phyloP scores from a whole-genome alignment of 2,113 vertebrate genomes.

The Caracal caracal region DNA sequence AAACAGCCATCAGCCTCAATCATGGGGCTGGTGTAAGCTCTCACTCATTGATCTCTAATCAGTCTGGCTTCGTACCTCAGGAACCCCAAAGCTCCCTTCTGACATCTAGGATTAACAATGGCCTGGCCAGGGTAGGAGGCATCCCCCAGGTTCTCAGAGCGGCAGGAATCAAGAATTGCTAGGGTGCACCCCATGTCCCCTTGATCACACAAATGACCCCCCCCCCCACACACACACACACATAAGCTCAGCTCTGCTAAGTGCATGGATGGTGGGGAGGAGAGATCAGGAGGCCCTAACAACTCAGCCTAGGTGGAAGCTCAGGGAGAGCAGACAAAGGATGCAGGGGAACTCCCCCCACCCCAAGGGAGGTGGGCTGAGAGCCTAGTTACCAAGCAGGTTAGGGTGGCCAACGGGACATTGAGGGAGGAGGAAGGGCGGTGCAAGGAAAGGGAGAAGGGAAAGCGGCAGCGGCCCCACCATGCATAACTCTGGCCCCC shows the following conservation, averaged over 20 bases:
- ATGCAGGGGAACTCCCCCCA: not conserved
- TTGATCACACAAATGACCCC: not conserved
- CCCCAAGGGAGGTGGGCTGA: not conserved
- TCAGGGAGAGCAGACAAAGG: conserved; percentile 66
- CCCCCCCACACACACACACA: not conserved
- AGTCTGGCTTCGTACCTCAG: conserved; percentile 26
- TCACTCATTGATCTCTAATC: conserved; percentile 41
- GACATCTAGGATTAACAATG: conserved; percentile 39
- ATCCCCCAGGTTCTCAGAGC: not conserved
- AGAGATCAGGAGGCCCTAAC: conserved; percentile 16
- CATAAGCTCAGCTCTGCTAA: conserved; percentile 29
- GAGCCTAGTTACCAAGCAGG: not conserved
- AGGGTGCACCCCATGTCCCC: not conserved
- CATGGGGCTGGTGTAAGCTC: conserved; percentile 6
- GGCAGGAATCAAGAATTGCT: conserved; percentile 18
- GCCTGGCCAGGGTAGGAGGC: not conserved
- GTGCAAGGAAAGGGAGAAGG: not conserved
- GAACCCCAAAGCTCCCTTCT: not conserved
- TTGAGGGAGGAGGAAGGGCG: not conserved
- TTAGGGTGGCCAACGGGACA: not conserved
- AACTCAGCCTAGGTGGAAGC: conserved; percentile 21
- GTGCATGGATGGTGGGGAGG: not conserved
- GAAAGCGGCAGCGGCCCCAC: not conserved
- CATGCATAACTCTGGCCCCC: not conserved
- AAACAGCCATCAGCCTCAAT: not conserved